Evolutionary conservation across 2,888 invertebrate genomes (phyloP), one percentile per base, ranked within the genome.

Genomic region (Hypomecis atomaria): DNA sequence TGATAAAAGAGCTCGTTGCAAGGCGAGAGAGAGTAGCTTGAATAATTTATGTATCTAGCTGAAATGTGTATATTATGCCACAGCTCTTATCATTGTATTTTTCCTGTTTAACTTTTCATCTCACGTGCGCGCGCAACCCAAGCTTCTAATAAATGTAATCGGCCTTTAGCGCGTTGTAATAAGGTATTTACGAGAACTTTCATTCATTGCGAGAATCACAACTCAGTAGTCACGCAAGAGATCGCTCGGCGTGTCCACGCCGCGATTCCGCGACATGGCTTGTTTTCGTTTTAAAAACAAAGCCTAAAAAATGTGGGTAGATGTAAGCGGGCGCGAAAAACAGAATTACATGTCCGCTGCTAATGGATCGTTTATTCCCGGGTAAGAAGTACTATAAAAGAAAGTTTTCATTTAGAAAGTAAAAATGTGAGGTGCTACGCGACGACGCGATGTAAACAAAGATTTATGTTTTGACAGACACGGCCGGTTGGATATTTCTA

Each of bases 331-430:
- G 74, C 93, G 94, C 74, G 94, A 95, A 82, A 92, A 93, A 79
- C 93, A 94, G 74, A 89, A 88, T 76, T 95, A 95, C 83, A 90
- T 94, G 72, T 89, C 91, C 60, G 94, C 94, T 78, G 93, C 93
- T 52, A 93, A 94, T 82, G 94, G 93, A 77, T 93, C 94, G 63
- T 94, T 94, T 79, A 94, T 95, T 74, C 95, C 95, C 6, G 95
- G 95, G 95, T 95, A 86, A 93, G 94, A 87, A 0, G 11, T 36
- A 57, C 33, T 23, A 23, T 23, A 1, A 10, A 0, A 47, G 10
- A 48, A 44, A 50, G 0, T 59, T 36, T 59, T 52, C 37, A 40
- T 34, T 38, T 42, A 57, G 37, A 52, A 57, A 56, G 54, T 43
- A 36, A 42, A n/a, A 44, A 13, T 13, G 33, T 34, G 38, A 38